phyloP scores from a whole-genome alignment of 2,797 vertebrate species.

The Psittacula derbiana region DNA sequence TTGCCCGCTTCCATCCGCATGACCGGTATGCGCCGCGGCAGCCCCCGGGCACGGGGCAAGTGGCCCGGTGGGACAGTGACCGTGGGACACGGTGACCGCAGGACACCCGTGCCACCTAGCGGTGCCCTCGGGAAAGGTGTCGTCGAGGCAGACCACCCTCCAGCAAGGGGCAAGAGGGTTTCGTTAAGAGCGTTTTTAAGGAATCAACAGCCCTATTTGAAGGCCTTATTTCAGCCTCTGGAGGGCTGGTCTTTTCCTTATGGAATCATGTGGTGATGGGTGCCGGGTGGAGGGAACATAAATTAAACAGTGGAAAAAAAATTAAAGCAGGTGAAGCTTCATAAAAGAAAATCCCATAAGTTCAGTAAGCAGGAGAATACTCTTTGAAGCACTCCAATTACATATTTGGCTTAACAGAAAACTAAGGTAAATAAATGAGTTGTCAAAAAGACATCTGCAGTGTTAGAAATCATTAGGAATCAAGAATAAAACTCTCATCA shows the following conservation, averaged over 20 bases:
- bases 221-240: background rate
- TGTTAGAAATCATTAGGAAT: background rate
- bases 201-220: background rate
- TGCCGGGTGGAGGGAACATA: background rate
- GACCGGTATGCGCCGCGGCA: background rate
- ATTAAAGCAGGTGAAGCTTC: accelerated
- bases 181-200: background rate
- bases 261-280: background rate
- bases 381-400: background rate
- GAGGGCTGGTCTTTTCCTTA: background rate
- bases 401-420: background rate
- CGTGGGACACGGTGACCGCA: background rate
- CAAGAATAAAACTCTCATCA: background rate
- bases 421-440: background rate
- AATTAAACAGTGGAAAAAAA: background rate
- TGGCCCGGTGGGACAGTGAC: background rate
- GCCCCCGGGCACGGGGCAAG: background rate
- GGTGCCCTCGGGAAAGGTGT: background rate
- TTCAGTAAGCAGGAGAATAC: background rate
- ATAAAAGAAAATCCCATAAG: background rate
- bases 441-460: background rate
- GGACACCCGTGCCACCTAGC: conserved; percentile 59
- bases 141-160: background rate
- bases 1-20: background rate
- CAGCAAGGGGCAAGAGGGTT: accelerated